A percentile compares a stretch with the other conserved stretches of the same genome.
Conservation (phyloP, 2,113 vertebrate species). For the Lota lota region DNA sequence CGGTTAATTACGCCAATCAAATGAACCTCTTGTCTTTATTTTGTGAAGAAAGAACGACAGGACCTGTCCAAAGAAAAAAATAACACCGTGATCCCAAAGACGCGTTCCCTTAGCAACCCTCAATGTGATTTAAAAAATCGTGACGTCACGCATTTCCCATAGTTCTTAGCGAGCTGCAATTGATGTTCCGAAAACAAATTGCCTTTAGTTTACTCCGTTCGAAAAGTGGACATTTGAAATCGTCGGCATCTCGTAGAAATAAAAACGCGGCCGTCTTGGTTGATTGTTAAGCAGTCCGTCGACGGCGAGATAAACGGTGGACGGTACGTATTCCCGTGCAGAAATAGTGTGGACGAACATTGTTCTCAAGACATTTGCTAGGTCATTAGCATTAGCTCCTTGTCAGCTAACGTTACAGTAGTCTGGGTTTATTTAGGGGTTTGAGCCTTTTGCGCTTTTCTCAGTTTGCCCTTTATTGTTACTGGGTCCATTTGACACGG, state of each 20-base stretch:
- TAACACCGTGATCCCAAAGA: too few relatives aligned
- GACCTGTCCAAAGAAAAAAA: too few relatives aligned
- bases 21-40: too few relatives aligned
- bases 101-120: slow-evolving; percentile 71
- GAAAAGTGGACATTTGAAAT: slow-evolving; percentile 8
- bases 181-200: slow-evolving; percentile 43
- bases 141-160: slow-evolving; percentile 74
- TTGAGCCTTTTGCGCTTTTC: too few relatives aligned
- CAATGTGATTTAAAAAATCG: slow-evolving; percentile 75
- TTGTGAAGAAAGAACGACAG: too few relatives aligned
- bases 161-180: slow-evolving; percentile 59
- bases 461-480: too few relatives aligned
- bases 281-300: too few relatives aligned
- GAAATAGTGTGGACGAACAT: slow-evolving; percentile 39
- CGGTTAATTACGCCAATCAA: too few relatives aligned
- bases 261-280: too few relatives aligned
- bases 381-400: slow-evolving; percentile 32
- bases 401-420: background rate
- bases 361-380: slow-evolving; percentile 51
- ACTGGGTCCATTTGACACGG: too few relatives aligned
- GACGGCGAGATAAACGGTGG: background rate
- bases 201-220: slow-evolving; percentile 15
- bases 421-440: background rate
- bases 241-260: background rate
- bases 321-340: slow-evolving; percentile 29